phyloP scores from a whole-genome alignment of 2,888 invertebrate species.

The Drosophila cracens region DNA sequence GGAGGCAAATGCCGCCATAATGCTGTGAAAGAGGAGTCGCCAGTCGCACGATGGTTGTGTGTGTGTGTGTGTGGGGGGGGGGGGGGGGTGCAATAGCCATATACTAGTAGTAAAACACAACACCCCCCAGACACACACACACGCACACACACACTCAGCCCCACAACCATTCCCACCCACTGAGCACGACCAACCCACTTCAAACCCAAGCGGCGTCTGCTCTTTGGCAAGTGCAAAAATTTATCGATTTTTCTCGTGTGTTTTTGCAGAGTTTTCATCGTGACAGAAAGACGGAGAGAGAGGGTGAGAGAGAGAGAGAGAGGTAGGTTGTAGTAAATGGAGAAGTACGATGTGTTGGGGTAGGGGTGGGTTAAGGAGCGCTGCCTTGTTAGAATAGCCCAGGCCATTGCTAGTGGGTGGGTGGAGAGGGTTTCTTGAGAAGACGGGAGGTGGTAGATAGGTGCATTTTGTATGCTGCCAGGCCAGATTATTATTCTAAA shows the following conservation, averaged over 20 bases:
- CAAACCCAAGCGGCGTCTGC: constrained; percentile 40
- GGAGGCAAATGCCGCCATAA: constrained; percentile 34
- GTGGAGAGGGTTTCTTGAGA: not conserved
- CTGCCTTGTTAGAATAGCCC: constrained; percentile 42
- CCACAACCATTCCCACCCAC: not conserved
- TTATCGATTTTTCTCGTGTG: constrained; percentile 50
- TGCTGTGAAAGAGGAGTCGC: constrained; percentile 21
- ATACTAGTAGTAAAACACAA: not conserved
- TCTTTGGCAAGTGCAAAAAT: constrained; percentile 59
- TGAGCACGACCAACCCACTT: constrained; percentile 1
- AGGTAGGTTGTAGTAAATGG: not conserved
- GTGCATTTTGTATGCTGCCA: constrained; percentile 44
- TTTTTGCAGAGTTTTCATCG: constrained; percentile 37
- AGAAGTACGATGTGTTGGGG: not conserved
- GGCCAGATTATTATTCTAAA: constrained; percentile 45
- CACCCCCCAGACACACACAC: not conserved
- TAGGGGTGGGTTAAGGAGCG: not conserved
- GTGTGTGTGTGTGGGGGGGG: too few species aligned
- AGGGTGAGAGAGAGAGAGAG: not conserved
- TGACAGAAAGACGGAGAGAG: not conserved
- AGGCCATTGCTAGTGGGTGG: not conserved
- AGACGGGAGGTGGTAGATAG: constrained; percentile 15
- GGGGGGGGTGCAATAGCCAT: not conserved
- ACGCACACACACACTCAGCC: not conserved
- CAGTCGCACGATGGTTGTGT: not conserved